Evolutionary conservation across 2,888 invertebrate genomes (phyloP), one percentile per base, ranked within the genome.

Genomic region (Drosophila rubida): DNA sequence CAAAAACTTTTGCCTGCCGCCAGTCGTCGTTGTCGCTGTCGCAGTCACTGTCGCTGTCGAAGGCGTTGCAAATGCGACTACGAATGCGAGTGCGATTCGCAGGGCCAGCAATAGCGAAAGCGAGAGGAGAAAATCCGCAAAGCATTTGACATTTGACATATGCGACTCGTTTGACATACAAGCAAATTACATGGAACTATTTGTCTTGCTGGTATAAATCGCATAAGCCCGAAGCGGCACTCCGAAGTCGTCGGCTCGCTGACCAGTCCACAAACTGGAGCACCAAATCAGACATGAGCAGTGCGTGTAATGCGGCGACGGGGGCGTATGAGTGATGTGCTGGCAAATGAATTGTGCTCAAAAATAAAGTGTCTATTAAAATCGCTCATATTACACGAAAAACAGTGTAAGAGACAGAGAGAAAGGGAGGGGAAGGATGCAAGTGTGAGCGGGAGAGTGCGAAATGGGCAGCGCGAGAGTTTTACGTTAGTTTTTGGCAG

Each of bases 151-250:
- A 84, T 71, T 87, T 82, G 82, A 82, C 82, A 84, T 87, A 82
- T 87, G 82, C 85, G 78, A 73, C 46, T 86, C 68, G 71, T 71
- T 84, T 82, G 87, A 87, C 87, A 75, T 69, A 73, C 81, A 84
- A 87, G 78, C 81, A 80, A 87, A 87, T 82, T 82, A 87, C 80
- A 86, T 60, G 61, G 58, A 78, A 87, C 82, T 87, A 82, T 82
- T 82, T 87, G 87, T 82, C 82, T 82, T 84, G 35, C 42, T 50
- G 61, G 57, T 59, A 66, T 58, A 73, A 87, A 78, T 84, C 84
- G 60, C 46, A 85, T 80, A 85, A 85, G 86, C 80, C 53, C 6
- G 46, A 42, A 57, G 66, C 32, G 48, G 7, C 25, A 48, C 6
- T 44, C n/a, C n/a, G 53, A 51, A 69, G 49, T 58, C 66, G 54